Evolutionary conservation across 2,113 vertebrate genomes (phyloP).

Genomic region (Probosciger aterrimus): DNA sequence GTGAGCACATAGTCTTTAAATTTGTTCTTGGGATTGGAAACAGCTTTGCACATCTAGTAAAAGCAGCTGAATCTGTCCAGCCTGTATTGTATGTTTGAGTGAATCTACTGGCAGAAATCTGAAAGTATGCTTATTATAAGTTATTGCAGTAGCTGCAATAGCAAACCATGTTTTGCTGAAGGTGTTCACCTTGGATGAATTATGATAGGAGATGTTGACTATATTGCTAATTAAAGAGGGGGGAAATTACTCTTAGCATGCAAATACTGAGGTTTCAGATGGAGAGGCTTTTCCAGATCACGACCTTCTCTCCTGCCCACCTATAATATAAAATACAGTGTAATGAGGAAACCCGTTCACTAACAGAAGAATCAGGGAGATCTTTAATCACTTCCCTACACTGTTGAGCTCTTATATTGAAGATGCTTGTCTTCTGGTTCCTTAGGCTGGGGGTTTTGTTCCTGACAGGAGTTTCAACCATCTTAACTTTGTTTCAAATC

Average conservation of each 20-base stretch:
- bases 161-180: neutral
- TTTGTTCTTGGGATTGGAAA: neutral
- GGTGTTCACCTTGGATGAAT: neutral
- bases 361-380: neutral
- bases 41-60: neutral
- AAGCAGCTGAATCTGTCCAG: neutral
- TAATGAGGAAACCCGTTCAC: neutral
- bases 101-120: conserved; percentile 1
- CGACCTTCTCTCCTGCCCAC: neutral
- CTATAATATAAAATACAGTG: neutral
- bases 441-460: neutral
- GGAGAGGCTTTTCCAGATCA: neutral
- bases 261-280: neutral
- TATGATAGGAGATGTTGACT: conserved; percentile 17
- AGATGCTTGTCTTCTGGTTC: neutral
- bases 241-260: neutral
- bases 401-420: neutral
- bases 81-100: neutral
- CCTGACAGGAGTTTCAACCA: neutral
- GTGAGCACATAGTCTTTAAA: neutral
- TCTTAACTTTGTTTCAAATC: neutral
- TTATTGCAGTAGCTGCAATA: neutral
- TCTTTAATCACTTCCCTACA: neutral
- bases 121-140: neutral
- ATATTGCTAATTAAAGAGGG: conserved; percentile 23